Percentiles rank a stretch among this genome's conserved stretches.
These are phyloP conservation scores for Thunnus maccoyii DNA, from an alignment of 2,113 vertebrate genomes.

Conservation along the genomic window DNA sequence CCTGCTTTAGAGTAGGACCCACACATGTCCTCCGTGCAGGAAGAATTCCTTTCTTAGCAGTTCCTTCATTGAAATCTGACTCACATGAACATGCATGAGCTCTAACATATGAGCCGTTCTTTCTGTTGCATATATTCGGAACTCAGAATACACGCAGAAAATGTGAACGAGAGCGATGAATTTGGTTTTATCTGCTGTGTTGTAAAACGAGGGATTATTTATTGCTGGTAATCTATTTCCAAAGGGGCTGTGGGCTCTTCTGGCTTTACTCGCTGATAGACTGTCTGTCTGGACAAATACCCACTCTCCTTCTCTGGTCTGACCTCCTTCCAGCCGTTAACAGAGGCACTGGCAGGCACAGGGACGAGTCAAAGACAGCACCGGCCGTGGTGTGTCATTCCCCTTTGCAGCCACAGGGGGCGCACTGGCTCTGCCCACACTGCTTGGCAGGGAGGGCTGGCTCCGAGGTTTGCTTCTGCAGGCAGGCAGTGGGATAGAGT, in stretches of 20 bases:
- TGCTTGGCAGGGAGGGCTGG: conserved; percentile 44
- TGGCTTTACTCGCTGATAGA: conserved; percentile 33
- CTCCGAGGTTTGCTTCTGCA: conserved; percentile 71
- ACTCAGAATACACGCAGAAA: neutral
- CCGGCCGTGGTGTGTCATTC: conserved; percentile 51
- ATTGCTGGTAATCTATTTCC: conserved; percentile 52
- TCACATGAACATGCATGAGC: conserved; percentile 22
- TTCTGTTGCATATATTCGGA: conserved; percentile 14
- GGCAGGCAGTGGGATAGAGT: conserved; percentile 54
- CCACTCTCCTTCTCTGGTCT: conserved; percentile 34
- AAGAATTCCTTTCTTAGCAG: neutral
- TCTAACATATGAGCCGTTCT: conserved; percentile 21
- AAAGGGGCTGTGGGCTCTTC: conserved; percentile 39
- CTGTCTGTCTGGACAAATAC: conserved; percentile 35
- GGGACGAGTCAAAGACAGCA: conserved; percentile 13
- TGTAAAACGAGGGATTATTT: conserved; percentile 52
- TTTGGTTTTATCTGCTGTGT: conserved; percentile 58
- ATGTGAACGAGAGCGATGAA: conserved; percentile 31
- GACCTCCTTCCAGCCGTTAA: conserved; percentile 36
- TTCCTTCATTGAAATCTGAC: conserved; percentile 9
- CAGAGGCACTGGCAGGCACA: conserved; percentile 6
- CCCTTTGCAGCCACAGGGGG: conserved; percentile 79
- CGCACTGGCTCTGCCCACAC: conserved; percentile 67
- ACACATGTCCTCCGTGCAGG: neutral
- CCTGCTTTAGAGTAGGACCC: conserved; percentile 14